Conservation (phyloP, 2,888 invertebrate genomes). For the Cerastis rubricosa region DNA sequence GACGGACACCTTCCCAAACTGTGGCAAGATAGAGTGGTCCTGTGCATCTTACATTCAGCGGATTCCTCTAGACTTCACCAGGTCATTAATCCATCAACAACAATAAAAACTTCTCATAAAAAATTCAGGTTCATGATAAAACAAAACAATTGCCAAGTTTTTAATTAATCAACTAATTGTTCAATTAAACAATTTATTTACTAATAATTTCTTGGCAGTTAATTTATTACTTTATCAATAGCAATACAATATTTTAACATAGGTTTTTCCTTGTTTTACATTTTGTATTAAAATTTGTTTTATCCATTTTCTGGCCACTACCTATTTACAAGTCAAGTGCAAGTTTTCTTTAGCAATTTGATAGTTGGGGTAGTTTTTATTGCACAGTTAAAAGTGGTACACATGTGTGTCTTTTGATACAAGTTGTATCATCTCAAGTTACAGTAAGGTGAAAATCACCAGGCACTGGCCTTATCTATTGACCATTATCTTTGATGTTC, state of each 20-base stretch:
- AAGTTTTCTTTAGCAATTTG: background rate
- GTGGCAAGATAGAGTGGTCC: background rate
- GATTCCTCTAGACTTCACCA: no score
- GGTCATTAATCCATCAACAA: background rate
- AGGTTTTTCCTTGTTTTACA: constrained; percentile 15
- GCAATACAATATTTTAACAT: background rate
- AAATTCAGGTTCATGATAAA: background rate
- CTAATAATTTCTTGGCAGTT: background rate
- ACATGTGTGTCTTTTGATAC: background rate
- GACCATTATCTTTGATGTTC: background rate
- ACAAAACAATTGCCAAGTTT: background rate
- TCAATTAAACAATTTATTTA: background rate
- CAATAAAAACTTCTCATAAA: background rate
- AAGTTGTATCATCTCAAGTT: background rate
- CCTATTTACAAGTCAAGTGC: background rate
- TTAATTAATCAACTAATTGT: background rate
- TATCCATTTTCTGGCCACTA: background rate
- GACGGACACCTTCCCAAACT: background rate
- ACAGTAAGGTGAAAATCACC: background rate
- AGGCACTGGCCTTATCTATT: background rate
- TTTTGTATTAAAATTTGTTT: background rate
- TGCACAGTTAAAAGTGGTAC: background rate
- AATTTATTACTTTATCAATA: constrained; percentile 21
- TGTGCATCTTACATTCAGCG: background rate
- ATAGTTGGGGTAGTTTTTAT: background rate